Evolutionary conservation across 2,888 invertebrate genomes (phyloP).

Genomic region (Lamproptera curius): DNA sequence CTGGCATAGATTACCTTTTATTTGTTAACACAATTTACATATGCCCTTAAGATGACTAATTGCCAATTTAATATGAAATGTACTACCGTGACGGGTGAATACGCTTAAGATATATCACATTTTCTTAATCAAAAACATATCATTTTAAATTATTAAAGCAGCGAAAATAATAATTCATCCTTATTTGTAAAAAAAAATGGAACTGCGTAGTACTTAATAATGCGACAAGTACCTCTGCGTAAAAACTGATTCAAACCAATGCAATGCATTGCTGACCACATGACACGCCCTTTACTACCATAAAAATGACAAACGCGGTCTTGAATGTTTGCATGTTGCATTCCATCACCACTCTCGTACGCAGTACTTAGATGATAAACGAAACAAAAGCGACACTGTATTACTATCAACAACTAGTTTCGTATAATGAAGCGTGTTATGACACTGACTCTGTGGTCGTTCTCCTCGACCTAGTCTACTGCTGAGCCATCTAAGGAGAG

Average conservation of each 20-base stretch:
- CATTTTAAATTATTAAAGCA: too few relatives aligned
- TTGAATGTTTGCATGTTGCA: conserved; percentile 29
- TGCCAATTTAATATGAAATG: too few relatives aligned
- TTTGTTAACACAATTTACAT: too few relatives aligned
- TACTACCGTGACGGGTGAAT: too few relatives aligned
- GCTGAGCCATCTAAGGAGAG: conserved; percentile 75
- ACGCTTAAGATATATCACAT: too few relatives aligned
- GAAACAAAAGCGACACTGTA: conserved; percentile 44
- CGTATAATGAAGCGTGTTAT: conserved; percentile 47
- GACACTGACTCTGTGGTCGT: conserved; percentile 71
- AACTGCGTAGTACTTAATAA: too few relatives aligned
- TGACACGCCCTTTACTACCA: conserved; percentile 39
- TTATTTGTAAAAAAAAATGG: too few relatives aligned
- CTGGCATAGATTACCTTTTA: too few relatives aligned
- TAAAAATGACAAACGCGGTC: conserved; percentile 19
- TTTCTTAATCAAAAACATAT: too few relatives aligned
- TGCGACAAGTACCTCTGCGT: conserved; percentile 50
- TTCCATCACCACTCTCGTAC: conserved; percentile 22
- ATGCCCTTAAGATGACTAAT: too few relatives aligned
- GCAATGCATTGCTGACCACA: conserved; percentile 58
- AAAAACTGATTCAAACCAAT: conserved; percentile 43
- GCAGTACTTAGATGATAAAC: conserved; percentile 21
- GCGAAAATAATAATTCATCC: too few relatives aligned
- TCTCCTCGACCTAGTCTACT: conserved; percentile 76
- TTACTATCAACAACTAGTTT: conserved; percentile 30